Conservation (phyloP, 2,888 invertebrate genomes). For the Quadroppia sp. region DNA sequence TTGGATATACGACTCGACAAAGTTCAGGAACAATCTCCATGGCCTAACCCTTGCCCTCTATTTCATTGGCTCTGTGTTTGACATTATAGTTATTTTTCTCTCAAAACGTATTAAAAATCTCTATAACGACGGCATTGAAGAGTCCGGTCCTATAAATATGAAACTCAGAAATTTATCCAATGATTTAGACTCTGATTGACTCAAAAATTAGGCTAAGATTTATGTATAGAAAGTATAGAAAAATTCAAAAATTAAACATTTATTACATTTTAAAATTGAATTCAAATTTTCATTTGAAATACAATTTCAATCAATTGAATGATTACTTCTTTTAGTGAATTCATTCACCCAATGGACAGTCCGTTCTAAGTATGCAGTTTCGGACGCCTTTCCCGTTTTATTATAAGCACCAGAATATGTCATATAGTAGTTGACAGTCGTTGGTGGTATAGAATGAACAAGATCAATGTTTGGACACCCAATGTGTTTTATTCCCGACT, state of each 20-base stretch:
- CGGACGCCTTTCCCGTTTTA: background rate
- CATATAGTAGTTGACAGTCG: no score
- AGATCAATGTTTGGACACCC: no score
- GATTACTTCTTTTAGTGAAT: no score
- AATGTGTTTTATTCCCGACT: no score
- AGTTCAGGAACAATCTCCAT: slow-evolving; percentile 61
- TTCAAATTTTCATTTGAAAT: no score
- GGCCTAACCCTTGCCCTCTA: slow-evolving; percentile 59
- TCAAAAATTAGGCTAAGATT: no score
- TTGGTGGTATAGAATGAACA: no score
- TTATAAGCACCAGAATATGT: background rate
- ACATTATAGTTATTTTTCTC: slow-evolving; percentile 57
- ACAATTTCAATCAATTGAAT: no score
- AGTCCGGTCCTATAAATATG: background rate
- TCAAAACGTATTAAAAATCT: slow-evolving; percentile 44
- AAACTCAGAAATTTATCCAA: background rate
- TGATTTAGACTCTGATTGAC: background rate
- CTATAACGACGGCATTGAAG: slow-evolving; percentile 43
- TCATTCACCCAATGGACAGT: background rate
- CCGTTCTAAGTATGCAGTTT: background rate
- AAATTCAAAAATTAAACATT: no score
- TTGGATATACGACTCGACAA: slow-evolving; percentile 63
- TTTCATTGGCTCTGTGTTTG: slow-evolving; percentile 60
- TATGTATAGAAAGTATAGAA: no score
- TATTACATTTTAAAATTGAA: no score